These are phyloP conservation scores for Sebastes vulpes DNA, from an alignment of 2,797 vertebrate species.

Conservation along the genomic window DNA sequence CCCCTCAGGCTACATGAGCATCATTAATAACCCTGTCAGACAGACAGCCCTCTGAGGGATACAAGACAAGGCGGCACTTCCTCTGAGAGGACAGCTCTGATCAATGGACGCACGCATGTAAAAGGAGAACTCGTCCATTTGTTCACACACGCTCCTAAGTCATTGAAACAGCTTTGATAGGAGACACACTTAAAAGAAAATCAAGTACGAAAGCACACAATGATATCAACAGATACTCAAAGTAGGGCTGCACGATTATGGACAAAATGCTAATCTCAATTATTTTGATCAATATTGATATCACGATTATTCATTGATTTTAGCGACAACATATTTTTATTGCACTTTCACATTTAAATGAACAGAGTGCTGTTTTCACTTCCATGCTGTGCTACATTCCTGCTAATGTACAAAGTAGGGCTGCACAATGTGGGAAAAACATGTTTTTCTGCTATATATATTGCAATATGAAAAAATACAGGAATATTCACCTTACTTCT, in stretches of 20 bases:
- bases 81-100: conserved; percentile 44
- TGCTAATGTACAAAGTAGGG: too few relatives aligned
- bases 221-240: not conserved
- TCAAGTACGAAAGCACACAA: not conserved
- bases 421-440: too few relatives aligned
- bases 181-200: not conserved
- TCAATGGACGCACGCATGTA: conserved; percentile 45
- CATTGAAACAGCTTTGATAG: not conserved
- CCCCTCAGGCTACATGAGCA: conserved; percentile 46
- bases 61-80: conserved; percentile 48
- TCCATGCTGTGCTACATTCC: too few relatives aligned
- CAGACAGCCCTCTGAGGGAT: conserved; percentile 38
- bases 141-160: not conserved
- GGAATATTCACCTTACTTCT: accelerated
- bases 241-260: too few relatives aligned
- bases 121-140: conserved; percentile 8
- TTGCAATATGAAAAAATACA: too few relatives aligned
- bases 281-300: too few relatives aligned
- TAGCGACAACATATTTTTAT: too few relatives aligned
- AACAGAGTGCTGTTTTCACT: too few relatives aligned
- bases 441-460: too few relatives aligned
- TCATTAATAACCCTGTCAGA: conserved; percentile 73
- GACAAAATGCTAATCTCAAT: too few relatives aligned
- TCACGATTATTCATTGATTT: too few relatives aligned
- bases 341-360: too few relatives aligned